Percentiles rank a stretch among this genome's conserved stretches.
Evolutionary conservation across 92 coral and sea anemone genomes (phyloP).

Genomic region (Muricea muricata): DNA sequence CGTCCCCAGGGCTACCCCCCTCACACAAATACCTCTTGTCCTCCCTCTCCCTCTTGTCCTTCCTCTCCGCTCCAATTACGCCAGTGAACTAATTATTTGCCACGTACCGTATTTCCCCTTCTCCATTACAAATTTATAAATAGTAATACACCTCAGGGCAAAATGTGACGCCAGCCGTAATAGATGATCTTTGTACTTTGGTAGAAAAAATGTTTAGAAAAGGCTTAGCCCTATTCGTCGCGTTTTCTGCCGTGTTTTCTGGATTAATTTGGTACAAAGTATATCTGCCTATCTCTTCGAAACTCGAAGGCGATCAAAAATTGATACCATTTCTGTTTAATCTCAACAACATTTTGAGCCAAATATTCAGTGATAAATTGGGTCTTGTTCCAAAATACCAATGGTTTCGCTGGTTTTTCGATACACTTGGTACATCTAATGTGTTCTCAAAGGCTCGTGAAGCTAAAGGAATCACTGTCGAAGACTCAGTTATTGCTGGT

Average conservation of each 20-base stretch:
- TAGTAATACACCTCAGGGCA: no score
- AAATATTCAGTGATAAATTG: not conserved
- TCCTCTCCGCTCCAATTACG: no score
- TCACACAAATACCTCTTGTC: no score
- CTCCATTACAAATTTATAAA: no score
- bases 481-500: slow-evolving; percentile 49
- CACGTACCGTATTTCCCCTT: no score
- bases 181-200: no score
- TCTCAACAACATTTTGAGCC: not conserved
- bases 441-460: not conserved
- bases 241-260: not conserved
- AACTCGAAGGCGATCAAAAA: not conserved
- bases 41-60: no score
- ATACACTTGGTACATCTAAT: not conserved
- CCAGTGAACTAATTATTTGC: no score
- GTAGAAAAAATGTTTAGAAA: not conserved
- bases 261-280: slow-evolving; percentile 19
- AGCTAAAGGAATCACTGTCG: not conserved
- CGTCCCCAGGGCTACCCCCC: no score
- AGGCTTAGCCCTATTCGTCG: slow-evolving; percentile 4
- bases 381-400: not conserved
- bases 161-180: no score
- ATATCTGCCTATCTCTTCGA: slow-evolving; percentile 11
- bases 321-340: not conserved
- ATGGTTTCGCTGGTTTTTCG: not conserved